These are phyloP conservation scores for Tetranychus truncatus DNA, from an alignment of 2,888 invertebrate species.

Conservation along the genomic window DNA sequence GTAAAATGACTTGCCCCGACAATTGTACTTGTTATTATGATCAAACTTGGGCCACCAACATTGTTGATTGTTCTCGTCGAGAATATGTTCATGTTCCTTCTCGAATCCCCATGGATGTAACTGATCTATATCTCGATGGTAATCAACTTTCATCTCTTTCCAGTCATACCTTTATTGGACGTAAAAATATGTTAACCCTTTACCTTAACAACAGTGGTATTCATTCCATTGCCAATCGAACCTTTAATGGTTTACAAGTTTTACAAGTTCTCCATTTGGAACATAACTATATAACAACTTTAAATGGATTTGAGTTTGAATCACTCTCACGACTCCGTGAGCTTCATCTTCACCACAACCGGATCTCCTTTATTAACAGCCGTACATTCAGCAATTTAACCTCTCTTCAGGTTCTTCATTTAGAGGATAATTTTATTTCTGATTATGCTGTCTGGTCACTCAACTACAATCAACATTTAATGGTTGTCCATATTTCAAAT, in stretches of 20 bases:
- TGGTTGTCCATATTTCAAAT: slow-evolving; percentile 52
- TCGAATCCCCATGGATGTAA: slow-evolving; percentile 73
- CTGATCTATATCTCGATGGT: slow-evolving; percentile 66
- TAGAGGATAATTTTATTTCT: slow-evolving; percentile 54
- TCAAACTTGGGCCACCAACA: slow-evolving; percentile 65
- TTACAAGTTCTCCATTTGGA: slow-evolving; percentile 55
- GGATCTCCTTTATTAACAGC: slow-evolving; percentile 49
- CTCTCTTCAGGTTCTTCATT: slow-evolving; percentile 45
- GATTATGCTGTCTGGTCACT: slow-evolving; percentile 30
- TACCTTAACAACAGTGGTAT: slow-evolving; percentile 60
- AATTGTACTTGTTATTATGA: slow-evolving; percentile 77
- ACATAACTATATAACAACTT: slow-evolving; percentile 47
- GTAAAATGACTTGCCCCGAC: slow-evolving; percentile 72
- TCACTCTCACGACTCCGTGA: slow-evolving; percentile 52
- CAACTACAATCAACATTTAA: slow-evolving; percentile 39
- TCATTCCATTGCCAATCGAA: slow-evolving; percentile 56
- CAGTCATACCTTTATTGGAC: slow-evolving; percentile 66
- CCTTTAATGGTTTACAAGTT: slow-evolving; percentile 62
- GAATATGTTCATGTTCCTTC: slow-evolving; percentile 41
- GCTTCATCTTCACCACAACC: slow-evolving; percentile 54
- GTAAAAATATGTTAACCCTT: slow-evolving; percentile 54
- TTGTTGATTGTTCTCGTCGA: slow-evolving; percentile 54
- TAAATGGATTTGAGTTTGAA: slow-evolving; percentile 61
- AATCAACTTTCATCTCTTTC: slow-evolving; percentile 55
- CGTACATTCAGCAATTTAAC: slow-evolving; percentile 49